Base-by-base conservation (phyloP, 2,797 vertebrate species). In the Amblyraja radiata region DNA sequence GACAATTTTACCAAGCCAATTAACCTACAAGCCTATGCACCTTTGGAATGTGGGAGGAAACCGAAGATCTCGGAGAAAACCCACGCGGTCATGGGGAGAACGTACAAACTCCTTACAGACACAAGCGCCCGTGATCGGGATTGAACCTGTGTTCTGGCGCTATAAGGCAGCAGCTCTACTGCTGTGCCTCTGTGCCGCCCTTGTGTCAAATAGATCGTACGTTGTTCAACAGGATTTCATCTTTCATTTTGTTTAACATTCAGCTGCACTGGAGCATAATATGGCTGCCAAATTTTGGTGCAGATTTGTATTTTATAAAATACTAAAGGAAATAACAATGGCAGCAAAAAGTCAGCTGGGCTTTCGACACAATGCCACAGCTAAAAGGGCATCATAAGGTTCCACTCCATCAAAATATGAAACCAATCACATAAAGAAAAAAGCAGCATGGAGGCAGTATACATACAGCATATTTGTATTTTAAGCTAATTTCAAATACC, bases 251-350 rank as follows among this genome's bases (percentile, higher is more conserved):
- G 61, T 88, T 88, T 46, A 61, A 88, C 21, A 10, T 68, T 68
- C 54, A 88, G 10, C n/a, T 16, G 84, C 84, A 88, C 16, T 61
- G 68, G 61, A 88, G n/a, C 84, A 88, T 36, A 65, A 32, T 63
- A 36, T 68, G 61, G 84, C 61, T 88, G n/a, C 63, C 84, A 61
- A 63, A 36, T 68, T 68, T 88, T 88, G 36, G 8, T 32, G 16
- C n/a, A 36, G 28, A 65, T 32, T n/a, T 88, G 84, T 14, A 32
- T 88, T 88, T 88, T 73, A 88, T 68, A 88, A 88, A 88, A n/a
- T 63, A 65, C 84, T 65, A 86, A 86, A 73, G n/a, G 84, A 63
- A 18, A 68, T 88, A 88, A 8, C 36, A 63, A 88, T 68, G 84
- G 84, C 84, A 88, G 61, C 58, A 84, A 68, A 88, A 88, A 68